Base-by-base conservation (phyloP, 23 tunicate genomes). In the Corella eumyota region DNA sequence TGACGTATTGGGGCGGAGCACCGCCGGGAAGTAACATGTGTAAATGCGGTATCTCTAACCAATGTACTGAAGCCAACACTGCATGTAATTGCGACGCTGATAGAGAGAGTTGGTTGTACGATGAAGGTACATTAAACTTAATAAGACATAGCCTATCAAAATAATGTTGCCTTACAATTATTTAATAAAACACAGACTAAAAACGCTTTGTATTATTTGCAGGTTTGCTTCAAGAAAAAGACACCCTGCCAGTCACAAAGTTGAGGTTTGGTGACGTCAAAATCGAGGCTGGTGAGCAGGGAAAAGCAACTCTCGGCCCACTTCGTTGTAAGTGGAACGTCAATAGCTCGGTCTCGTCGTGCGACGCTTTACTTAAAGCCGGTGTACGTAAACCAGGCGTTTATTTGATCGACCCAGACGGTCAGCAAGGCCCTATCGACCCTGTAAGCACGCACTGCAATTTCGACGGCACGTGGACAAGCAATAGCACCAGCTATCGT, bases 81-180 rank as follows among this genome's bases (percentile, higher is more conserved):
- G 74, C 54, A 21, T 93, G 99, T 47, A 80, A 93, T 38, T 93
- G 99, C 45, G 99, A 93, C 37, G 80, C 99, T 15, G 99, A 93
- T 62, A 40, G 55, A 17, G 99, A 93, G 48, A 56, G 40, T 25
- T 93, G 99, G 99, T 66, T 72, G 0, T 62, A 69, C 40, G 99
- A 93, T 72, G 82, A 78, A 72, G 99, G 99, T 84, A 22, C 4
- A 49, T 54, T n/a, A n/a, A n/a, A n/a, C n/a, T n/a, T n/a, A n/a
- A n/a, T n/a, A n/a, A n/a, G n/a, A n/a, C n/a, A n/a, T n/a, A n/a
- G n/a, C n/a, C n/a, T n/a, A n/a, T n/a, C n/a, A n/a, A n/a, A n/a
- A n/a, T n/a, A n/a, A n/a, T n/a, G n/a, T n/a, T n/a, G n/a, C n/a
- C n/a, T n/a, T n/a, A n/a, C n/a, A n/a, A n/a, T n/a, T n/a, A n/a